These are phyloP conservation scores for Stigmatopora argus DNA, from an alignment of 2,113 vertebrate species.

Conservation along the genomic window DNA sequence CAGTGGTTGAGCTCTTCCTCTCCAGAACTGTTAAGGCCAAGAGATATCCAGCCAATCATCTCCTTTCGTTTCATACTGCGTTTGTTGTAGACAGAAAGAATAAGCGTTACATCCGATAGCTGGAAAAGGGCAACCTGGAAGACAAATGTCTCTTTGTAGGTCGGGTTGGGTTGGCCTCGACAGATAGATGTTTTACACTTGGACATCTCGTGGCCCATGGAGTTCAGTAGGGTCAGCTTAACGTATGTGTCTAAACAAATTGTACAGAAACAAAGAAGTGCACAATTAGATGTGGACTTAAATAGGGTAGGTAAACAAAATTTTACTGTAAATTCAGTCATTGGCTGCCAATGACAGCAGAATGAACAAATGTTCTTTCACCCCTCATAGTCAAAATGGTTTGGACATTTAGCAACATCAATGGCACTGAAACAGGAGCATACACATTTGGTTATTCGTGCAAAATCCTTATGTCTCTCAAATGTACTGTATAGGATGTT, in stretches of 20 bases:
- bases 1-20: slow-evolving; percentile 95
- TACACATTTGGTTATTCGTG: slow-evolving; percentile 24
- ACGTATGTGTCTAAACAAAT: slow-evolving; percentile 85
- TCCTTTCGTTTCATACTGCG: slow-evolving; percentile 98
- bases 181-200: slow-evolving; percentile 96
- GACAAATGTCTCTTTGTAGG: slow-evolving; percentile 96
- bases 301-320: neutral
- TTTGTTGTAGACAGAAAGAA: slow-evolving; percentile 94
- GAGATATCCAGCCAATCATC: slow-evolving; percentile 97
- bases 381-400: no score
- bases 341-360: neutral
- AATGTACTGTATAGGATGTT: slow-evolving; percentile 29
- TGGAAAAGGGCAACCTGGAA: slow-evolving; percentile 98
- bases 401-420: no score
- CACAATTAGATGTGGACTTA: slow-evolving; percentile 8
- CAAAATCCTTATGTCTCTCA: slow-evolving; percentile 40
- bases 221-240: slow-evolving; percentile 94
- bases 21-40: slow-evolving; percentile 96
- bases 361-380: neutral
- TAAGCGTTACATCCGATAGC: slow-evolving; percentile 94
- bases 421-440: no score
- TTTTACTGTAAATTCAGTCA: neutral
- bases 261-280: slow-evolving; percentile 3
- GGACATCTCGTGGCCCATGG: slow-evolving; percentile 99
- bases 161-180: slow-evolving; percentile 91